These are phyloP conservation scores for Spheniscus mendiculus DNA, from an alignment of 2,113 vertebrate species.

Conservation along the genomic window DNA sequence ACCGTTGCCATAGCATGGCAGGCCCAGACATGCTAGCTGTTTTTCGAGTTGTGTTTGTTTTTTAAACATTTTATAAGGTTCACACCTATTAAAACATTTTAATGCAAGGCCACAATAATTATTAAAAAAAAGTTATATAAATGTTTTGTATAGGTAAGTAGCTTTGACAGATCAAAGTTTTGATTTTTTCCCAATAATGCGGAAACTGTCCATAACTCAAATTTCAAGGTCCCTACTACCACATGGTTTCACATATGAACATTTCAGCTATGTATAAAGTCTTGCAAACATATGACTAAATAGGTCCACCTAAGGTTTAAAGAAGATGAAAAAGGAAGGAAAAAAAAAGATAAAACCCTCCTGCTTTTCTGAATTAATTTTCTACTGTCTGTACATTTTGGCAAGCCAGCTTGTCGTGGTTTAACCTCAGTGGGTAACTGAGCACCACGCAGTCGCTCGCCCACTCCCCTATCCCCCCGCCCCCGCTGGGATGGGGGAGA, in stretches of 20 bases:
- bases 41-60: background rate
- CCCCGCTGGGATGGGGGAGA: too few relatives aligned
- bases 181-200: fast-evolving
- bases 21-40: background rate
- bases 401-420: background rate
- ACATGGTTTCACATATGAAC: fast-evolving
- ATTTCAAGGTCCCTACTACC: background rate
- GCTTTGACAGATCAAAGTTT: fast-evolving
- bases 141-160: background rate
- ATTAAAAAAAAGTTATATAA: background rate
- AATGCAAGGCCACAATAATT: background rate
- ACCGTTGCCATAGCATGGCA: background rate
- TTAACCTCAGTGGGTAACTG: too few relatives aligned
- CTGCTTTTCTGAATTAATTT: background rate
- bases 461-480: too few relatives aligned
- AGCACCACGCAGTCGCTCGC: too few relatives aligned
- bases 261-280: background rate
- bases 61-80: background rate
- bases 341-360: background rate
- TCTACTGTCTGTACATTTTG: background rate
- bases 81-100: background rate
- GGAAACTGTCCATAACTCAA: background rate
- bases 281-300: background rate
- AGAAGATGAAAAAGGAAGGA: background rate
- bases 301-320: background rate